Percentiles rank a stretch among this genome's conserved stretches.
Evolutionary conservation across 2,797 vertebrate genomes (phyloP).

Genomic region (Dipus sagitta): DNA sequence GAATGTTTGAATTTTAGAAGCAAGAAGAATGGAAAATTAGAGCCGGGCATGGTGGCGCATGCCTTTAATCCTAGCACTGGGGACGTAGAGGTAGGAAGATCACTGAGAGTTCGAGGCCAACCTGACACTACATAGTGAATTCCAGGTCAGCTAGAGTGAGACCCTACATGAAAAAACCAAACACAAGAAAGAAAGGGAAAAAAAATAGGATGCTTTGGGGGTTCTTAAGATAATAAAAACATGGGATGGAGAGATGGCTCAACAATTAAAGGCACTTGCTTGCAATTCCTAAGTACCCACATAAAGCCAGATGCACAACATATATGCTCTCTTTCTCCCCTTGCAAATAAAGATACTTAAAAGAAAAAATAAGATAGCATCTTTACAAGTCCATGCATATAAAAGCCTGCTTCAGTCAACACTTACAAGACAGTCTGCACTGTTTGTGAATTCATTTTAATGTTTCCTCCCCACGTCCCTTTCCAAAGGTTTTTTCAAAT

Average conservation of each 20-base stretch:
- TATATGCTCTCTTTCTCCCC: no score
- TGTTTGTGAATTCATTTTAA: slow-evolving; percentile 59
- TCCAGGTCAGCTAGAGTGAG: no score
- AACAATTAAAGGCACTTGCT: no score
- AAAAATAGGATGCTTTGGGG: slow-evolving; percentile 29
- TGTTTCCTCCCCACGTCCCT: slow-evolving; percentile 42
- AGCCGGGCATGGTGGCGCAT: no score
- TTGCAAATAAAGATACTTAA: not conserved
- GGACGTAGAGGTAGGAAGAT: no score
- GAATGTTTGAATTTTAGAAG: slow-evolving; percentile 38
- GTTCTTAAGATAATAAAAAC: not conserved
- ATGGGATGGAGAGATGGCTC: no score
- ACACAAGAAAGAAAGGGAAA: not conserved
- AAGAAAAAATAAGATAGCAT: slow-evolving; percentile 24
- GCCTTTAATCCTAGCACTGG: no score
- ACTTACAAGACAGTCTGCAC: slow-evolving; percentile 56
- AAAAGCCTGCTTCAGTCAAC: slow-evolving; percentile 54
- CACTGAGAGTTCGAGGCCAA: no score
- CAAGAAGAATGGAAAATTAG: not conserved
- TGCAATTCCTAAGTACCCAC: no score
- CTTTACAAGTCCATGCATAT: slow-evolving; percentile 51
- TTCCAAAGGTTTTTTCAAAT: slow-evolving; percentile 65
- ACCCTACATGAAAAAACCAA: no score
- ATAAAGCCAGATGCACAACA: no score
- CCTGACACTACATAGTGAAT: no score